Percentiles rank a stretch among this genome's conserved stretches.
These are phyloP conservation scores for Protodeltote pygarga DNA, from an alignment of 2,888 invertebrate species.

Conservation along the genomic window DNA sequence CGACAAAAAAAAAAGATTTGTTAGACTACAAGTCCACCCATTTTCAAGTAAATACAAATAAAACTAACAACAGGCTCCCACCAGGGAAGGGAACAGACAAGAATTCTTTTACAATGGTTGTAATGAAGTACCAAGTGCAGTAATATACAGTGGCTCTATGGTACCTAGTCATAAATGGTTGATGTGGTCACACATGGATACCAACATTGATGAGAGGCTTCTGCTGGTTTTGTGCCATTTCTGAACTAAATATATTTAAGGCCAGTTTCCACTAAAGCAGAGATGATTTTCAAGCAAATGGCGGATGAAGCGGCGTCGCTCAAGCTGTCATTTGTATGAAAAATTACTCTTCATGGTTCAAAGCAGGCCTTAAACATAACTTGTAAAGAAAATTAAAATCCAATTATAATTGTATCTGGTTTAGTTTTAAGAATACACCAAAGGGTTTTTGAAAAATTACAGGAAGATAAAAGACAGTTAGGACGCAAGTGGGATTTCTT, in stretches of 20 bases:
- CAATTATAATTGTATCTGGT: too few species aligned
- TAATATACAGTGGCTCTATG: slow-evolving; percentile 41
- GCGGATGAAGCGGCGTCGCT: too few species aligned
- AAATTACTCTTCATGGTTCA: neutral
- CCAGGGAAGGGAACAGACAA: slow-evolving; percentile 30
- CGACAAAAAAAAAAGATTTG: neutral
- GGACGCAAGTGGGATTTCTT: too few species aligned
- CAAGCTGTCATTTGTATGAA: too few species aligned
- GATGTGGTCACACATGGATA: slow-evolving; percentile 27
- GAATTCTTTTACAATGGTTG: slow-evolving; percentile 24
- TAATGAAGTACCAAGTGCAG: slow-evolving; percentile 40
- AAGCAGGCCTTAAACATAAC: too few species aligned
- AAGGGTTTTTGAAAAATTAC: too few species aligned
- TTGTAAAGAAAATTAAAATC: too few species aligned
- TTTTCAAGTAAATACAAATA: slow-evolving; percentile 23
- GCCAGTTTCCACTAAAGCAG: too few species aligned
- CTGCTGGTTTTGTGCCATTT: slow-evolving; percentile 31
- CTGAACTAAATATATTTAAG: too few species aligned
- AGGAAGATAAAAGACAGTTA: too few species aligned
- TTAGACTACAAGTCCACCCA: slow-evolving; percentile 9
- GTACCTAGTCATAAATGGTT: slow-evolving; percentile 26
- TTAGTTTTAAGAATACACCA: too few species aligned
- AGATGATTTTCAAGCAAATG: too few species aligned
- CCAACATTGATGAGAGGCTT: slow-evolving; percentile 23
- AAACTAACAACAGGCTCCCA: slow-evolving; percentile 34